A percentile compares a stretch with the other conserved stretches of the same genome.
phyloP scores from a whole-genome alignment of 1,140 invertebrate species.

The Bombus waltoni region DNA sequence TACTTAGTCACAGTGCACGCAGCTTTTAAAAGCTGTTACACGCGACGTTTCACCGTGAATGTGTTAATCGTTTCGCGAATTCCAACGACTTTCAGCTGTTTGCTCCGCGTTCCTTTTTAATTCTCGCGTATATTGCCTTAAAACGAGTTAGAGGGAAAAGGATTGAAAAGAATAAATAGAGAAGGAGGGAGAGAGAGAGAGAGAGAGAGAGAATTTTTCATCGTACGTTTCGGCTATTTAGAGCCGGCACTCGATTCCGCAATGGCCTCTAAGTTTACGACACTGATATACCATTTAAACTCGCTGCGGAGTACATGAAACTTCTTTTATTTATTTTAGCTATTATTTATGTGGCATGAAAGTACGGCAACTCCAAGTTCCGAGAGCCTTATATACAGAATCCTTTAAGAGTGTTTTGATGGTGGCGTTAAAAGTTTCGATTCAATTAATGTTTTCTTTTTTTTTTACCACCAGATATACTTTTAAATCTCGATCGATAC shows the following conservation, averaged over 20 bases:
- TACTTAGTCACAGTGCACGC: neutral
- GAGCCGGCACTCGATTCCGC: neutral
- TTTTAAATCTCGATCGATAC: neutral
- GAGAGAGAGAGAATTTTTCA: neutral
- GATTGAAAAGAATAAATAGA: neutral
- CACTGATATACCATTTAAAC: neutral
- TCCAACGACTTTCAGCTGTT: neutral
- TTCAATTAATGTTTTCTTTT: neutral
- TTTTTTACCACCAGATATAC: neutral
- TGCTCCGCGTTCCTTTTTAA: neutral
- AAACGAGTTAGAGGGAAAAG: neutral
- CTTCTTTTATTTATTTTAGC: too few species aligned
- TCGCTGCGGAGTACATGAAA: too few species aligned
- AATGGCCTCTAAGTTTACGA: neutral
- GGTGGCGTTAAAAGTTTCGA: too few species aligned
- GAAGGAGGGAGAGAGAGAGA: too few species aligned
- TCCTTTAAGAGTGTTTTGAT: neutral
- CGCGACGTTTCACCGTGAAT: constrained; percentile 1
- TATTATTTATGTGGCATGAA: too few species aligned
- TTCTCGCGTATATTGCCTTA: neutral
- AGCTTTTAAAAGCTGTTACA: constrained; percentile 8
- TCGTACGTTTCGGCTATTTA: neutral
- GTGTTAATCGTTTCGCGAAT: constrained; percentile 14
- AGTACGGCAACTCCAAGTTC: too few species aligned
- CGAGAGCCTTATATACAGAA: neutral